Percentiles rank a stretch among this genome's conserved stretches.
Evolutionary conservation across 2,888 invertebrate genomes (phyloP).

Genomic region (Tachina grossa): DNA sequence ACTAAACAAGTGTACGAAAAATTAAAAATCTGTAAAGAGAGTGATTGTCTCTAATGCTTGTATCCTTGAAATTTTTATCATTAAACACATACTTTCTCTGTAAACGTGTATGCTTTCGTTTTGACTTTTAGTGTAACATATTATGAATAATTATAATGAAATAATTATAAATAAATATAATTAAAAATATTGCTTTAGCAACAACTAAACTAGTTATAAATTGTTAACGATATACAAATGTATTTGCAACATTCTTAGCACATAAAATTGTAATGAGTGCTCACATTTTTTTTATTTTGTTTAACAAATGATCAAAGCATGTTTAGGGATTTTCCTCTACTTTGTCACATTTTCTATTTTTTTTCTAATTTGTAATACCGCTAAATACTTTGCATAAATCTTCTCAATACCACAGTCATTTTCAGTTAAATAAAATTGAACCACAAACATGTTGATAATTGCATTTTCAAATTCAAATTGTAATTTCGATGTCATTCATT

Average conservation of each 20-base stretch:
- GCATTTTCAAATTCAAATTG: neutral
- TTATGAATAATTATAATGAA: neutral
- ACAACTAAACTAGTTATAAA: neutral
- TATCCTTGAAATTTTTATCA: too few relatives aligned
- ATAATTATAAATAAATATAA: too few relatives aligned
- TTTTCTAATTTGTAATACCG: neutral
- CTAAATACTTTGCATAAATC: neutral
- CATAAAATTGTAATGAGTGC: too few relatives aligned
- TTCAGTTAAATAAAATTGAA: neutral
- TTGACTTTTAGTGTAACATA: neutral
- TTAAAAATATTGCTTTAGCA: too few relatives aligned
- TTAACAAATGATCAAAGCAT: neutral
- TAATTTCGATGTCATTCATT: neutral
- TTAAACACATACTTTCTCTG: too few relatives aligned
- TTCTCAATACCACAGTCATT: neutral
- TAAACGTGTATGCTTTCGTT: too few relatives aligned
- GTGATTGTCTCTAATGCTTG: too few relatives aligned
- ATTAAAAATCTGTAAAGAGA: too few relatives aligned
- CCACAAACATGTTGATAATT: slow-evolving; percentile 34
- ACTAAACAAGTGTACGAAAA: too few relatives aligned
- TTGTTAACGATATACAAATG: neutral
- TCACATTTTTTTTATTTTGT: neutral
- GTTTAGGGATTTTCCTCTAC: neutral
- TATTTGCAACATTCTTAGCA: neutral
- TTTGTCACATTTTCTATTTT: neutral